Evolutionary conservation across 2,113 vertebrate genomes (phyloP).

Genomic region (Sinocyclocheilus rhinocerous): DNA sequence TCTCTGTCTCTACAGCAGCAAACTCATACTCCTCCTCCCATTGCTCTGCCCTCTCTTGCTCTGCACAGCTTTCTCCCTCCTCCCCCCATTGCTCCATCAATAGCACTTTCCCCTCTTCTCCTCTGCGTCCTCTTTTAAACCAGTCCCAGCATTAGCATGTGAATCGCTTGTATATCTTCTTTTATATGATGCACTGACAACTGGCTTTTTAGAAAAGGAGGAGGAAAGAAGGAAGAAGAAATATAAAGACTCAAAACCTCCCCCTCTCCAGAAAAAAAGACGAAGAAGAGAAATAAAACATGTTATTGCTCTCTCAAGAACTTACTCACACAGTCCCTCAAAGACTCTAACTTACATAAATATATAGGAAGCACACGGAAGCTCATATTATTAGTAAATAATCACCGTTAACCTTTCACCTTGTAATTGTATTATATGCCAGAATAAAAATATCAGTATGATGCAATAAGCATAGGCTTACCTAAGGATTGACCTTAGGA

Average conservation of each 20-base stretch:
- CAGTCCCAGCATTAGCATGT: constrained; percentile 82
- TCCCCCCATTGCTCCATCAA: constrained; percentile 73
- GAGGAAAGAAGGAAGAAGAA: constrained; percentile 30
- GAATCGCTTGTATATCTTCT: constrained; percentile 85
- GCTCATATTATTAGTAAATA: neutral
- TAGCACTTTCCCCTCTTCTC: constrained; percentile 75
- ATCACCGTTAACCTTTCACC: neutral
- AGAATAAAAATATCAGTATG: constrained; percentile 4
- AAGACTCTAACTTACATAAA: neutral
- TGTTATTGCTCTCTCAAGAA: constrained; percentile 40
- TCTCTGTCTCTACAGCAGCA: constrained; percentile 88
- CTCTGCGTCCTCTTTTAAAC: constrained; percentile 74
- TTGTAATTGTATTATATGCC: neutral
- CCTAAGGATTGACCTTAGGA: constrained; percentile 30
- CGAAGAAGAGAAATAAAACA: constrained; percentile 32
- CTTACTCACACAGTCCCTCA: constrained; percentile 20
- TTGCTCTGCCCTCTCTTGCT: constrained; percentile 62
- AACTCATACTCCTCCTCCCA: constrained; percentile 86
- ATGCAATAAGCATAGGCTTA: constrained; percentile 23
- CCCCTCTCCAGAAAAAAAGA: constrained; percentile 34
- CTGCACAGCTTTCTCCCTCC: constrained; percentile 26
- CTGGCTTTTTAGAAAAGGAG: constrained; percentile 69
- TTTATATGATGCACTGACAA: constrained; percentile 85
- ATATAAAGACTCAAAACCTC: constrained; percentile 40
- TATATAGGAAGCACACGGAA: neutral